Evolutionary conservation across 2,113 vertebrate genomes (phyloP).

Genomic region (Oceanodroma tethys): DNA sequence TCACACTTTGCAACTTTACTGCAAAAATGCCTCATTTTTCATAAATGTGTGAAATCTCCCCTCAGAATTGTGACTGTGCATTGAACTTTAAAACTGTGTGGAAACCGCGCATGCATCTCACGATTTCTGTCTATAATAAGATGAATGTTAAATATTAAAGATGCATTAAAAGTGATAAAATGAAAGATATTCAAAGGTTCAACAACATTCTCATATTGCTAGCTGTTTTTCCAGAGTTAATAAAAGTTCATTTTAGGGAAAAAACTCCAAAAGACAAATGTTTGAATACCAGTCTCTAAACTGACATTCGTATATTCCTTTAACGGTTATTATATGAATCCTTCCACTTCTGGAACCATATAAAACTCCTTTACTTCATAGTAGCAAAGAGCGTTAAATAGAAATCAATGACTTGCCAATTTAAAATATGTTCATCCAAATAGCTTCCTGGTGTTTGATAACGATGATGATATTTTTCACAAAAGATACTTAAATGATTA

Average conservation of each 20-base stretch:
- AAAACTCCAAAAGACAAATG: slow-evolving; percentile 58
- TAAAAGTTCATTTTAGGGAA: slow-evolving; percentile 66
- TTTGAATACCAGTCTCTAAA: slow-evolving; percentile 60
- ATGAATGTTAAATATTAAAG: slow-evolving; percentile 82
- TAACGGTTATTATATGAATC: slow-evolving; percentile 58
- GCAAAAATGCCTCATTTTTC: slow-evolving; percentile 79
- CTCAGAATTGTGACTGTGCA: slow-evolving; percentile 81
- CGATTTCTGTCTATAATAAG: slow-evolving; percentile 72
- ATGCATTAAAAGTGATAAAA: slow-evolving; percentile 75
- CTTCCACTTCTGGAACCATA: slow-evolving; percentile 17
- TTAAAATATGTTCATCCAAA: slow-evolving; percentile 37
- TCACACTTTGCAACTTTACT: slow-evolving; percentile 83
- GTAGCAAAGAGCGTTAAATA: slow-evolving; percentile 29
- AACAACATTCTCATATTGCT: slow-evolving; percentile 52
- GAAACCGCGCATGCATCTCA: slow-evolving; percentile 70
- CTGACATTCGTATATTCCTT: slow-evolving; percentile 42
- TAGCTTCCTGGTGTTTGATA: background rate
- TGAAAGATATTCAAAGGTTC: slow-evolving; percentile 69
- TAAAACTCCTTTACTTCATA: slow-evolving; percentile 1
- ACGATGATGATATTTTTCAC: background rate
- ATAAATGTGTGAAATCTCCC: slow-evolving; percentile 81
- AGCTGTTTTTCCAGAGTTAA: slow-evolving; percentile 63
- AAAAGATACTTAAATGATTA: background rate
- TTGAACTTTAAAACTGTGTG: slow-evolving; percentile 80
- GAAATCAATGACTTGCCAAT: slow-evolving; percentile 44